Percentiles rank a stretch among this genome's conserved stretches.
phyloP scores from a whole-genome alignment of 2,113 vertebrate genomes.

The Thunnus maccoyii region DNA sequence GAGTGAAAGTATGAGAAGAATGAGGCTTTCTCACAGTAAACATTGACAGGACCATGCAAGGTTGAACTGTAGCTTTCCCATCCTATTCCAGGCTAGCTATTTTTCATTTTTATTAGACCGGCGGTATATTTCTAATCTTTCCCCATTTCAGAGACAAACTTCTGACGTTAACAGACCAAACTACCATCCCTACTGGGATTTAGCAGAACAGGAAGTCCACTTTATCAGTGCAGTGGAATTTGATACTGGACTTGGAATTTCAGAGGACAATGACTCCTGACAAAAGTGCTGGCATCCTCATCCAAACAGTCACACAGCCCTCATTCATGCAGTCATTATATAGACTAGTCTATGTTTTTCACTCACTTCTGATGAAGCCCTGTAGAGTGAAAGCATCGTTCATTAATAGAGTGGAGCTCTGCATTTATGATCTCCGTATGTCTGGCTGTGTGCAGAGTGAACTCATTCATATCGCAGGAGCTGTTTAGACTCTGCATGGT shows the following conservation, averaged over 20 bases:
- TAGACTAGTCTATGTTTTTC: neutral
- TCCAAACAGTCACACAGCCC: neutral
- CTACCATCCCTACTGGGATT: slow-evolving; percentile 7
- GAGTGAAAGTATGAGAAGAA: neutral
- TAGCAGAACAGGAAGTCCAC: slow-evolving; percentile 56
- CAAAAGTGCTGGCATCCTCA: slow-evolving; percentile 36
- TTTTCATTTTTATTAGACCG: slow-evolving; percentile 61
- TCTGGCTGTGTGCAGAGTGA: slow-evolving; percentile 5
- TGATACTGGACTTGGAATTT: slow-evolving; percentile 31
- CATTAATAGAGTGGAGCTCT: neutral
- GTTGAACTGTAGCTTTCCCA: slow-evolving; percentile 8
- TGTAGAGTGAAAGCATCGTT: slow-evolving; percentile 8
- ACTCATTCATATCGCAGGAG: neutral
- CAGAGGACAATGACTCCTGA: slow-evolving; percentile 51
- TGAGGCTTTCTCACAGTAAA: neutral
- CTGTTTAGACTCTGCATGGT: neutral
- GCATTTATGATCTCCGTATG: slow-evolving; percentile 20
- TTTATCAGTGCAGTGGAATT: slow-evolving; percentile 38
- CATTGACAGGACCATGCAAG: neutral
- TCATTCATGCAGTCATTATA: slow-evolving; percentile 3
- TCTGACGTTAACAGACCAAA: slow-evolving; percentile 34
- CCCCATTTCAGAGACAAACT: slow-evolving; percentile 48
- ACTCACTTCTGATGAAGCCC: slow-evolving; percentile 1
- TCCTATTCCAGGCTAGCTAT: slow-evolving; percentile 22
- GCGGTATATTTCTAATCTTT: slow-evolving; percentile 42